These are phyloP conservation scores for Tragelaphus oryx DNA, from an alignment of 2,797 vertebrate genomes.

Conservation along the genomic window DNA sequence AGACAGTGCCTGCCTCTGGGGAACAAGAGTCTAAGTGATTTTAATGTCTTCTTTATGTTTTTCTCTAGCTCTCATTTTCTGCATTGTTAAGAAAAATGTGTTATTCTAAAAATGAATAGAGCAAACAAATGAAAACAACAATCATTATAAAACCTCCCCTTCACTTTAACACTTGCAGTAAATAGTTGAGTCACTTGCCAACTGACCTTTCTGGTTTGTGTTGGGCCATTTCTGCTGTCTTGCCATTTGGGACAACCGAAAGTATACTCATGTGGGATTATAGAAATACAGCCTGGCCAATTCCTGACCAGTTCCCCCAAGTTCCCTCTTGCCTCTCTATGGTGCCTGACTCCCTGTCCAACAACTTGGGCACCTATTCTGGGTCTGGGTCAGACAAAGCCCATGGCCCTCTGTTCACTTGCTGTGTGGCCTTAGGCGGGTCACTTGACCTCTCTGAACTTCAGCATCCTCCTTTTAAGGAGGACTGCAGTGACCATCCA, in stretches of 20 bases:
- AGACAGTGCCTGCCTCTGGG: background rate
- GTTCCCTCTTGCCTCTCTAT: background rate
- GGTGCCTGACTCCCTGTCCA: background rate
- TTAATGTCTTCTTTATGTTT: background rate
- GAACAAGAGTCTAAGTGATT: background rate
- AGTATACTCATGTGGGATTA: fast-evolving
- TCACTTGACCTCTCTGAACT: background rate
- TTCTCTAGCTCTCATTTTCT: background rate
- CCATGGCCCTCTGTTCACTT: no score
- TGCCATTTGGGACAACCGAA: no score
- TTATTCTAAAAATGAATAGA: background rate
- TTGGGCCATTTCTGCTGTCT: background rate
- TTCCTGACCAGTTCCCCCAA: background rate
- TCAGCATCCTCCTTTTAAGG: background rate
- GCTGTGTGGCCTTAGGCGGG: background rate
- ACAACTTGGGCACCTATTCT: no score
- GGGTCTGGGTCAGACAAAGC: background rate
- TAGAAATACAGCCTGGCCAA: background rate
- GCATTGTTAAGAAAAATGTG: background rate
- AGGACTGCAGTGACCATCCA: background rate
- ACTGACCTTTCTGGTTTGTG: background rate
- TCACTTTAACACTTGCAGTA: background rate
- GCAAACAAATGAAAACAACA: background rate
- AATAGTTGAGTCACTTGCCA: background rate
- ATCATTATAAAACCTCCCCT: background rate